Conservation (phyloP, 2,797 vertebrate genomes). For the Cuniculus paca region DNA sequence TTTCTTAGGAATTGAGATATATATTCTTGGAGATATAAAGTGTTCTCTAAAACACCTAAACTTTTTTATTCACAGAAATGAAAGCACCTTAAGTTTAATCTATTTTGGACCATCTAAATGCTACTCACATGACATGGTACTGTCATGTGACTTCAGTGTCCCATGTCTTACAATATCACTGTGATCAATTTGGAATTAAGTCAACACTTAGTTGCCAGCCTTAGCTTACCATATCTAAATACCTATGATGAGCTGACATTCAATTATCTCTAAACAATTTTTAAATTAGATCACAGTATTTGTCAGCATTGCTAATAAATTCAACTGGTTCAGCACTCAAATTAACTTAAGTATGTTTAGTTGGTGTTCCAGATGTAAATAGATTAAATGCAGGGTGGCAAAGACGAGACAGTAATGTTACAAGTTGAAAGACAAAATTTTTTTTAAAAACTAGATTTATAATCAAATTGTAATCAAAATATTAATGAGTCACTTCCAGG, state of each 20-base stretch:
- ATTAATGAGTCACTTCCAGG: conserved; percentile 41
- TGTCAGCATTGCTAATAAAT: conserved; percentile 48
- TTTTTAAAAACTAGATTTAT: conserved; percentile 51
- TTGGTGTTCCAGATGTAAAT: conserved; percentile 57
- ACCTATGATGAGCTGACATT: neutral
- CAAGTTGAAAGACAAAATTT: conserved; percentile 3
- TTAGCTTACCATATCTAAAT: conserved; percentile 34
- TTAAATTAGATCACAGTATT: conserved; percentile 51
- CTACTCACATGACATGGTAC: neutral
- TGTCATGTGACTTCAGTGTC: conserved; percentile 22
- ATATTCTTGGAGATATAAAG: neutral
- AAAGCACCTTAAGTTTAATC: conserved; percentile 36
- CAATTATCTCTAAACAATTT: conserved; percentile 21
- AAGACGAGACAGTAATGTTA: neutral
- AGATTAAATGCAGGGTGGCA: conserved; percentile 25
- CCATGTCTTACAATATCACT: neutral
- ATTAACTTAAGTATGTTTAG: conserved; percentile 40
- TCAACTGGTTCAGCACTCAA: conserved; percentile 50
- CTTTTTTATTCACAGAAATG: conserved; percentile 41
- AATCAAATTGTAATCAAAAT: conserved; percentile 49
- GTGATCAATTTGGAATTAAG: conserved; percentile 30
- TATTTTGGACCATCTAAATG: conserved; percentile 7
- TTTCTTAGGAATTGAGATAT: neutral
- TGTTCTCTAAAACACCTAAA: neutral
- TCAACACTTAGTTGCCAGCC: neutral